phyloP scores from a whole-genome alignment of 2,113 vertebrate genomes.

The Heterochromis multidens region DNA sequence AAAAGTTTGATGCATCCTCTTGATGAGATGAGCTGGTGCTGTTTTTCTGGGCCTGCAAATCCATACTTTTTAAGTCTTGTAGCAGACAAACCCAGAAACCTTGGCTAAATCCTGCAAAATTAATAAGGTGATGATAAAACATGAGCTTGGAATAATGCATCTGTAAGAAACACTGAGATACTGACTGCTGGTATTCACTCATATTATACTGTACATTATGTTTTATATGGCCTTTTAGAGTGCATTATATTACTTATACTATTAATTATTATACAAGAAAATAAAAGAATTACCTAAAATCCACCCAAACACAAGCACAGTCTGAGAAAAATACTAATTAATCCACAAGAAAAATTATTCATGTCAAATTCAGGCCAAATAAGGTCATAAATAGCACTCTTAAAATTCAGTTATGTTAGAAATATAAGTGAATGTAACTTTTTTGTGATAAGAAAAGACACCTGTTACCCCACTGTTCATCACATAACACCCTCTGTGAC shows the following conservation, averaged over 20 bases:
- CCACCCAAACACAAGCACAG: rapidly evolving
- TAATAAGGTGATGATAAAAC: background rate
- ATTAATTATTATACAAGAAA: background rate
- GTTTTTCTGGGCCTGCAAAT: background rate
- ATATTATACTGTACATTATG: rapidly evolving
- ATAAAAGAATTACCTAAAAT: background rate
- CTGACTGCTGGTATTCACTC: background rate
- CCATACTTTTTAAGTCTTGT: background rate
- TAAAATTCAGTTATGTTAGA: background rate
- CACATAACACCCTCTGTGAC: background rate
- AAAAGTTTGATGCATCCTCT: background rate
- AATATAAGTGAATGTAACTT: background rate
- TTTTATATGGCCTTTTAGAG: background rate
- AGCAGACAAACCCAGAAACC: background rate
- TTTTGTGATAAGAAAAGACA: background rate
- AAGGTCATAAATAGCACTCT: background rate
- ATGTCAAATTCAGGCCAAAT: background rate
- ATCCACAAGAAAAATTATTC: background rate
- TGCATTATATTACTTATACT: background rate
- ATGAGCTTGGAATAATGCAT: background rate
- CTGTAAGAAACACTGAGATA: background rate
- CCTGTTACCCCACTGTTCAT: background rate
- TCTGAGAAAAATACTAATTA: background rate
- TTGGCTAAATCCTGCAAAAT: constrained; percentile 7
- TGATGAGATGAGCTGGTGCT: background rate